Conservation (phyloP, 2,113 vertebrate species). For the Gobiocypris rarus region DNA sequence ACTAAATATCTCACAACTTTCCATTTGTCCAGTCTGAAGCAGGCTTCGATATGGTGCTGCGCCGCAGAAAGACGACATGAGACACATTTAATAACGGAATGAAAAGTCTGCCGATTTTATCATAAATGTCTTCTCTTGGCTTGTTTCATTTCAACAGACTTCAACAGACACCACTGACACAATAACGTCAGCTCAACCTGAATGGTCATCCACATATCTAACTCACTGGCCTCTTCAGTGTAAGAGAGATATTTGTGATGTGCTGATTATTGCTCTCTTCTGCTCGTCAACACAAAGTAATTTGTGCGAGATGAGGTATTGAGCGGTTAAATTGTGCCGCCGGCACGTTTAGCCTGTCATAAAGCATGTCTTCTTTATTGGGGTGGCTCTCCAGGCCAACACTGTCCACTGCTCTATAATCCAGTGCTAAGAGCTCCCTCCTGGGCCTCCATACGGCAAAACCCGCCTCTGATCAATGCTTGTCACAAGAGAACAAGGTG, state of each 20-base stretch:
- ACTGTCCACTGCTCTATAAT: constrained; percentile 64
- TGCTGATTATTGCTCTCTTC: constrained; percentile 46
- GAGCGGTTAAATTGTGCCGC: constrained; percentile 68
- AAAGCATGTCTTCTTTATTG: constrained; percentile 78
- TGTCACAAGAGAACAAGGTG: constrained; percentile 64
- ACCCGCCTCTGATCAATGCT: constrained; percentile 67
- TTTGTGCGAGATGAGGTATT: constrained; percentile 76
- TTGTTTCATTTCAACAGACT: background rate
- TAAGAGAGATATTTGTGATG: constrained; percentile 39
- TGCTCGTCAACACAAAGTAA: constrained; percentile 63
- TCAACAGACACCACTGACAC: background rate
- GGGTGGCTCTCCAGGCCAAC: constrained; percentile 45
- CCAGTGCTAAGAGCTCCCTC: constrained; percentile 72
- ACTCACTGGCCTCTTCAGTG: constrained; percentile 20
- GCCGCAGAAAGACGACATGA: background rate
- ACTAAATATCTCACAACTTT: background rate
- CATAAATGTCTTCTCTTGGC: constrained; percentile 10
- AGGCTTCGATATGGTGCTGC: background rate
- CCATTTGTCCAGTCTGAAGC: background rate
- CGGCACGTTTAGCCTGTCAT: constrained; percentile 72
- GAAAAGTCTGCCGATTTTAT: background rate
- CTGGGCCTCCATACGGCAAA: constrained; percentile 62
- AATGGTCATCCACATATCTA: constrained; percentile 35
- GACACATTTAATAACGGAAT: background rate
- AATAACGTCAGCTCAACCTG: background rate